Percentiles rank a stretch among this genome's conserved stretches.
phyloP scores from a whole-genome alignment of 2,113 vertebrate genomes.

The Corythornis cristatus region DNA sequence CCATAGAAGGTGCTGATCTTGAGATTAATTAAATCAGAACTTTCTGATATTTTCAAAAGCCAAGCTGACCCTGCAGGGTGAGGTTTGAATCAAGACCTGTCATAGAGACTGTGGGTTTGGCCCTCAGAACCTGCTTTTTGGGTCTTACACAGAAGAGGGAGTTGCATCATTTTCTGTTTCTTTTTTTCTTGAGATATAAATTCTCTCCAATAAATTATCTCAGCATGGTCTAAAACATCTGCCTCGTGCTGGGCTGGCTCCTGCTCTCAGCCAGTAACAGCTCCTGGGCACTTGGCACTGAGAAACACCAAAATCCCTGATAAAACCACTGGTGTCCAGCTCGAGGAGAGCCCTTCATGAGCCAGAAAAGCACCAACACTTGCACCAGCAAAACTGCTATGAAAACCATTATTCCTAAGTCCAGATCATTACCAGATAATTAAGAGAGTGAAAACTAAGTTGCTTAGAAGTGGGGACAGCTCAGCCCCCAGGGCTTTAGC shows the following conservation, averaged over 20 bases:
- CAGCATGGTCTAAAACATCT: not conserved
- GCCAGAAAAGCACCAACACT: not conserved
- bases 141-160: not conserved
- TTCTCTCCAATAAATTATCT: not conserved
- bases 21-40: not conserved
- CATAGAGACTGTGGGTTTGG: not conserved
- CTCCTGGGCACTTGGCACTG: not conserved
- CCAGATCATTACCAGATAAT: not conserved
- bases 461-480: not conserved
- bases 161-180: not conserved
- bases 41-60: not conserved
- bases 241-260: not conserved
- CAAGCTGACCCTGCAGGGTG: not conserved
- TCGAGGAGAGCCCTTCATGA: not conserved
- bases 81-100: not conserved
- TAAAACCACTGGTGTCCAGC: not conserved
- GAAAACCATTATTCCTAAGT: conserved; percentile 3
- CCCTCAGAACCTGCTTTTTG: not conserved
- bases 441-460: not conserved
- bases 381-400: not conserved
- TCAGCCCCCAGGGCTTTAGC: conserved; percentile 31
- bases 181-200: not conserved
- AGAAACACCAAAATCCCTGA: not conserved
- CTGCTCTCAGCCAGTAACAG: not conserved
- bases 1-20: not conserved